Percentiles rank a stretch among this genome's conserved stretches.
Conservation (phyloP, 1,140 invertebrate species). For the Amphibalanus amphitrite region DNA sequence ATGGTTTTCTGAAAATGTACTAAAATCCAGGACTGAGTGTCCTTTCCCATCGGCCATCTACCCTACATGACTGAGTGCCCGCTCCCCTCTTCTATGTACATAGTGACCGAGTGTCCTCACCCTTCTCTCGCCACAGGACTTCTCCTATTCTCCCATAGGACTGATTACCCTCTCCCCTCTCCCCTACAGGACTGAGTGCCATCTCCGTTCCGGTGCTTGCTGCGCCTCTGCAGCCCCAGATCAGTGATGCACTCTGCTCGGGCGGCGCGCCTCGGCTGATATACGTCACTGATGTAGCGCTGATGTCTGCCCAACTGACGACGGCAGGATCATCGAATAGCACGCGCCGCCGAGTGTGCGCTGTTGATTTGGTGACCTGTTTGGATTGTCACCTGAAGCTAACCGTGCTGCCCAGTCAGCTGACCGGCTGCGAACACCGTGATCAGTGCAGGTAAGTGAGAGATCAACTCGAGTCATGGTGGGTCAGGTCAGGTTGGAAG, state of each 20-base stretch:
- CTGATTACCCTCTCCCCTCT: no score
- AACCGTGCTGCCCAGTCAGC: background rate
- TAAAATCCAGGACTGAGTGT: no score
- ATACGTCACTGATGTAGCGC: background rate
- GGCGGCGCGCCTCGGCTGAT: background rate
- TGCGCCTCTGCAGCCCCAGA: background rate
- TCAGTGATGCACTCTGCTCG: background rate
- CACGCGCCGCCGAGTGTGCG: background rate
- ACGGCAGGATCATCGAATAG: background rate
- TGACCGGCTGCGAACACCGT: background rate
- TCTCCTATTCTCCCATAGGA: no score
- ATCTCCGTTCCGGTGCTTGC: background rate
- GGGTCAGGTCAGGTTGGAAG: background rate
- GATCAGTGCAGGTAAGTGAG: background rate
- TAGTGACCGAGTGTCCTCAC: no score
- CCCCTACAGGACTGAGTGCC: no score
- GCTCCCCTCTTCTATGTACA: no score
- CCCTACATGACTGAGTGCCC: no score
- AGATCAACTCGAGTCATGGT: no score
- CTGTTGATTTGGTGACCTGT: background rate
- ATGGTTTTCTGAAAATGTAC: no score
- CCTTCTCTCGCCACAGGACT: no score
- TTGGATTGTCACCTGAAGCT: background rate
- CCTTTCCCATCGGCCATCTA: no score
- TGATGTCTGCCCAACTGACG: background rate